A percentile compares a stretch with the other conserved stretches of the same genome.
Conservation (phyloP, 1,140 invertebrate species). For the Manduca sexta region DNA sequence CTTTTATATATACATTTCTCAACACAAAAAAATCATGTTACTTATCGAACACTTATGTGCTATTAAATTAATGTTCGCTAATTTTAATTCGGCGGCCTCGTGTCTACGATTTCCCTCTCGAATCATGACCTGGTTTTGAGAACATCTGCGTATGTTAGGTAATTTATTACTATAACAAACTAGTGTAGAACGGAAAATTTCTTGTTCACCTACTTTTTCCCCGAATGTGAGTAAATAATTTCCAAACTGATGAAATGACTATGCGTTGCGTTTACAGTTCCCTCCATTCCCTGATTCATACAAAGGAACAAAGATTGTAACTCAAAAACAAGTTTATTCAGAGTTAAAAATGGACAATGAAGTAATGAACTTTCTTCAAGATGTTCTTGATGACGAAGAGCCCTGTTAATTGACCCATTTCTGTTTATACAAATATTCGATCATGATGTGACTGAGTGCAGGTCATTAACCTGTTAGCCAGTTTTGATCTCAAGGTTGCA, state of each 20-base stretch:
- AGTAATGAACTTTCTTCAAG: too few relatives aligned
- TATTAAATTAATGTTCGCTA: constrained; percentile 4
- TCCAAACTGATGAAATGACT: too few relatives aligned
- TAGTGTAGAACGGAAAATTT: constrained; percentile 7
- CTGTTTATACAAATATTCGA: too few relatives aligned
- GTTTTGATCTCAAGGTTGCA: too few relatives aligned
- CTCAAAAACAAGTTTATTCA: constrained; percentile 4
- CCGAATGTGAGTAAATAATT: neutral
- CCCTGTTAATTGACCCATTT: too few relatives aligned
- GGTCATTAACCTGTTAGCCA: too few relatives aligned
- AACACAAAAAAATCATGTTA: too few relatives aligned
- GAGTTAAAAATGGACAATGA: constrained; percentile 1
- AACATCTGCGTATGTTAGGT: constrained; percentile 13
- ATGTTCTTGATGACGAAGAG: too few relatives aligned
- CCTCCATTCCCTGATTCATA: neutral
- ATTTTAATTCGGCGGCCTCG: constrained; percentile 15
- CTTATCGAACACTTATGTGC: too few relatives aligned
- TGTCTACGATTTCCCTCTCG: constrained; percentile 9
- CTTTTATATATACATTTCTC: too few relatives aligned
- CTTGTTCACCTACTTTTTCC: constrained; percentile 9
- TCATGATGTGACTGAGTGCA: too few relatives aligned
- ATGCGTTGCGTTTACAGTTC: neutral
- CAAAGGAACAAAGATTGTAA: neutral
- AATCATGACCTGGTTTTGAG: constrained; percentile 13
- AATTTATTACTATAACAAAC: constrained; percentile 11